phyloP scores from a whole-genome alignment of 2,113 vertebrate genomes.

The Haplotaxodon microlepis region DNA sequence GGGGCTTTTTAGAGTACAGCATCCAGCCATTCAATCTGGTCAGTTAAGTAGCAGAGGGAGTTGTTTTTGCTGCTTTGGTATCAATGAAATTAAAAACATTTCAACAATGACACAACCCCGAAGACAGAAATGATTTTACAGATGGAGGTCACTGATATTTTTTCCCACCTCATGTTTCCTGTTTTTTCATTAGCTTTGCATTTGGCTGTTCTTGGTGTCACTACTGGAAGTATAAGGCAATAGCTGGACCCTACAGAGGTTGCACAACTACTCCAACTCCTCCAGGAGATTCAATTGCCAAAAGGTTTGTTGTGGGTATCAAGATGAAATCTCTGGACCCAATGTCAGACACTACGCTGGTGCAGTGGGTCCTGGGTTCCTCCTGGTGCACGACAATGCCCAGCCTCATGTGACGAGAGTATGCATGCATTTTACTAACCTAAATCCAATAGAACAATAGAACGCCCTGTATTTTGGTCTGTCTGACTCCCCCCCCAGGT shows the following conservation, averaged over 20 bases:
- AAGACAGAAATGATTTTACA: neutral
- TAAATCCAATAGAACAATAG: neutral
- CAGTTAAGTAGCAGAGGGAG: neutral
- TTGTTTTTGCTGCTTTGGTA: neutral
- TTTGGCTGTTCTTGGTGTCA: neutral
- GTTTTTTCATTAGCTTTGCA: neutral
- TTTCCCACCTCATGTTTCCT: neutral
- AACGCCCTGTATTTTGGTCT: neutral
- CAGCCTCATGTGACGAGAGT: neutral
- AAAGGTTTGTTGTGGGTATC: neutral
- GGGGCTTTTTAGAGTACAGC: neutral
- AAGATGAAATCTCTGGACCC: neutral
- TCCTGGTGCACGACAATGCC: neutral
- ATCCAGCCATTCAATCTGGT: neutral
- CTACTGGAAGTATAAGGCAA: neutral
- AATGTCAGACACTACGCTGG: neutral
- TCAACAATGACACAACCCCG: neutral
- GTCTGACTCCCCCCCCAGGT: accelerated
- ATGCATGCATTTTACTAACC: neutral
- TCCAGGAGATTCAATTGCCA: neutral
- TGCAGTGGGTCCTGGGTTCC: neutral
- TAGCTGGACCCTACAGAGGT: neutral
- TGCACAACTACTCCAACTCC: neutral
- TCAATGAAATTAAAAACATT: neutral
- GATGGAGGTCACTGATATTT: neutral